A percentile compares a stretch with the other conserved stretches of the same genome.
phyloP scores from a whole-genome alignment of 2,888 invertebrate genomes.

The Cosmorhoe ocellata region DNA sequence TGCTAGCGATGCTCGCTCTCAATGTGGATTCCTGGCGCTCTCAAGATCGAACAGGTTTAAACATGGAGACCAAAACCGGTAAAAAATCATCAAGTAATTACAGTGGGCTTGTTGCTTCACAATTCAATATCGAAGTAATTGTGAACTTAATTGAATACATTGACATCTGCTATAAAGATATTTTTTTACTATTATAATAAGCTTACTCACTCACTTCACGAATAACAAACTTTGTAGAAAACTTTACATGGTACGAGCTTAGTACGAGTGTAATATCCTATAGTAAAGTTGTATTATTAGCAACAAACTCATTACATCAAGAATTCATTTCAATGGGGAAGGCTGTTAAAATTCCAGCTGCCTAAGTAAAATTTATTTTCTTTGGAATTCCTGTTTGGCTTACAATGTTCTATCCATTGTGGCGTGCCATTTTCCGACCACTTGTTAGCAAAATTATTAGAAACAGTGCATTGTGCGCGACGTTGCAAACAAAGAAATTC shows the following conservation, averaged over 20 bases:
- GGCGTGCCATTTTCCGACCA: conserved; percentile 54
- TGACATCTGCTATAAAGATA: conserved; percentile 4
- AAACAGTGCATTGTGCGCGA: conserved; percentile 65
- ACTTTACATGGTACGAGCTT: too few relatives aligned
- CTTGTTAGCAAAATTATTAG: conserved; percentile 70
- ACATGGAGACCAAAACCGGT: conserved; percentile 71
- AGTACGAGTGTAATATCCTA: too few relatives aligned
- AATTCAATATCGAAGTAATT: conserved; percentile 56
- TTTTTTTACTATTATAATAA: too few relatives aligned
- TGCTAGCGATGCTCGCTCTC: conserved; percentile 60
- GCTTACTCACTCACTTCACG: too few relatives aligned
- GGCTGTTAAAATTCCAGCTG: conserved; percentile 31
- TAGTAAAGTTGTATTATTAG: too few relatives aligned
- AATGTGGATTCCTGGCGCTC: conserved; percentile 69
- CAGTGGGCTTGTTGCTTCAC: conserved; percentile 65
- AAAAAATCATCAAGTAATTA: conserved; percentile 77
- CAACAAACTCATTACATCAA: conserved; percentile 17
- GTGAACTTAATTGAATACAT: conserved; percentile 46
- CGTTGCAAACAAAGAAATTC: conserved; percentile 69
- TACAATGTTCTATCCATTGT: conserved; percentile 59
- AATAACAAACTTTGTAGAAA: too few relatives aligned
- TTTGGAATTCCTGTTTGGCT: conserved; percentile 46
- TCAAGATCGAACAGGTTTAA: conserved; percentile 73
- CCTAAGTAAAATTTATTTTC: conserved; percentile 44
- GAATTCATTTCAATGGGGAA: conserved; percentile 24